These are phyloP conservation scores for Sinocyclocheilus grahami DNA, from an alignment of 2,113 vertebrate species.

Conservation along the genomic window DNA sequence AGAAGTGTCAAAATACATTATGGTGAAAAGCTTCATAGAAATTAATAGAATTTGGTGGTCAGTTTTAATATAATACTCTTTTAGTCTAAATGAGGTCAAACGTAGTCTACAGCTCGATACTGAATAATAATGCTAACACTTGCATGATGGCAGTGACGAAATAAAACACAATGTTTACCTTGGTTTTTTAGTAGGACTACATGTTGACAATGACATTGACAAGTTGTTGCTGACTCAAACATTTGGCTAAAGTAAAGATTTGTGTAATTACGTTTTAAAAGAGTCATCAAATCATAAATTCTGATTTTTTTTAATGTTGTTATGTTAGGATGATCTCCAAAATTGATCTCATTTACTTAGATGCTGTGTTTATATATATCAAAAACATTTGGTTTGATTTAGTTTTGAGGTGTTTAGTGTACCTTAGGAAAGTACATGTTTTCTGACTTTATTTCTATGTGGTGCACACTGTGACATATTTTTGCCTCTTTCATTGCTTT, in stretches of 20 bases:
- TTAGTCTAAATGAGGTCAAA: neutral
- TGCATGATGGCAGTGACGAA: neutral
- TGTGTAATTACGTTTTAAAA: too few relatives aligned
- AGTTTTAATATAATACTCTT: neutral
- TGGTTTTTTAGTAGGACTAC: neutral
- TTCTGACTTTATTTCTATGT: conserved; percentile 5
- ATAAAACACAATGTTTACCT: neutral
- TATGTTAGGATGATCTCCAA: too few relatives aligned
- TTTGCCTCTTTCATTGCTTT: neutral
- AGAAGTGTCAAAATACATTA: neutral
- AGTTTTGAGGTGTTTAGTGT: too few relatives aligned
- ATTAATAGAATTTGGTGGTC: neutral
- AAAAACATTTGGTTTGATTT: neutral
- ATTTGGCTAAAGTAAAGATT: neutral
- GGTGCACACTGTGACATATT: conserved; percentile 9
- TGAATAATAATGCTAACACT: conserved; percentile 3
- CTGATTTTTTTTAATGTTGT: too few relatives aligned
- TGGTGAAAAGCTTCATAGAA: neutral
- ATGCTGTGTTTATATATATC: neutral
- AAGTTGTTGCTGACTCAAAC: neutral
- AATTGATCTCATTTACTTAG: neutral
- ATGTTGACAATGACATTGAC: neutral
- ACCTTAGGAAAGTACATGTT: neutral
- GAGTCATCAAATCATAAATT: neutral
- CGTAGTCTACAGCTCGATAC: neutral